These are phyloP conservation scores for Belonocnema kinseyi DNA, from an alignment of 1,140 invertebrate genomes.

Conservation along the genomic window DNA sequence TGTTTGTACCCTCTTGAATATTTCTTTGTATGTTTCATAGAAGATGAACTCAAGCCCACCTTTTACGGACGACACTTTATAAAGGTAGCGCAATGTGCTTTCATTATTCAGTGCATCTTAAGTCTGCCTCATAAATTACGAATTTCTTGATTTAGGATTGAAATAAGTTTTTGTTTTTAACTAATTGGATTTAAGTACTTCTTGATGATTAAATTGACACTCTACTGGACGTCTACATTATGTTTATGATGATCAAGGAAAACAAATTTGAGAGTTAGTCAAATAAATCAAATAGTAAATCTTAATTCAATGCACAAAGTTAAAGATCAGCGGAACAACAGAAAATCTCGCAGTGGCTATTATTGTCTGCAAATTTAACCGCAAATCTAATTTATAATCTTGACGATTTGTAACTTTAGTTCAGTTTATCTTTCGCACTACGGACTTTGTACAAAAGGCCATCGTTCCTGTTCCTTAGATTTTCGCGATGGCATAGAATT, in stretches of 20 bases:
- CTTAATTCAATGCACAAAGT: not conserved
- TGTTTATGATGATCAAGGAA: not conserved
- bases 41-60: too few species aligned
- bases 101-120: too few species aligned
- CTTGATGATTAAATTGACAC: not conserved
- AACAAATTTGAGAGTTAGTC: not conserved
- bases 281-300: not conserved
- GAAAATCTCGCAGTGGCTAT: not conserved
- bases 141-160: too few species aligned
- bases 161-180: not conserved
- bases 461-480: conserved; percentile 45
- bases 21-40: too few species aligned
- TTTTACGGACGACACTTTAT: too few species aligned
- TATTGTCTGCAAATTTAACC: conserved; percentile 46
- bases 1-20: not conserved
- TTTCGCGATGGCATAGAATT: conserved; percentile 54
- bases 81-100: too few species aligned
- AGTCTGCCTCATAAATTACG: too few species aligned
- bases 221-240: too few species aligned
- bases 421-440: conserved; percentile 50
- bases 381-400: conserved; percentile 65
- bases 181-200: not conserved
- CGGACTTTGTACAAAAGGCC: conserved; percentile 41
- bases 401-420: conserved; percentile 51
- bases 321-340: not conserved